Evolutionary conservation across 2,113 vertebrate genomes (phyloP).

Genomic region (Anhinga rufa): DNA sequence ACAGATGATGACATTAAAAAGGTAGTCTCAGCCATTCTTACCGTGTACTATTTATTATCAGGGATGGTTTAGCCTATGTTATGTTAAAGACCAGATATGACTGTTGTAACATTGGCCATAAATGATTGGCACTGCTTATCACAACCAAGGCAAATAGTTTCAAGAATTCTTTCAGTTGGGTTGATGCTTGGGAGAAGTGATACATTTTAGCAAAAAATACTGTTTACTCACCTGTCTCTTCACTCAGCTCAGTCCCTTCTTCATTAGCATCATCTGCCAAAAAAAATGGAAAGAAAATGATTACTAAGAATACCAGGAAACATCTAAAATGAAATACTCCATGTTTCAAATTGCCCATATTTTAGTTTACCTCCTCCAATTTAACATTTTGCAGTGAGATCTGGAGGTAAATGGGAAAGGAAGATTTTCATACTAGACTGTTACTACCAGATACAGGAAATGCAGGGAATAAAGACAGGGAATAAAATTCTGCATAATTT

Average conservation of each 20-base stretch:
- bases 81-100: not conserved
- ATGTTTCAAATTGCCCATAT: not conserved
- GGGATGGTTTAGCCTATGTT: not conserved
- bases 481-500: not conserved
- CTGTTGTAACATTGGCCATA: not conserved
- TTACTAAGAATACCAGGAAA: not conserved
- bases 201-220: not conserved
- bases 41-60: not conserved
- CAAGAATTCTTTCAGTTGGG: not conserved
- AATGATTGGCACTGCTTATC: not conserved
- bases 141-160: not conserved
- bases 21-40: not conserved
- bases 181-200: not conserved
- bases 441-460: not conserved
- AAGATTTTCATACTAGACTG: not conserved
- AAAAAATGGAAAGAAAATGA: not conserved
- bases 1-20: not conserved
- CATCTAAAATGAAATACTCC: not conserved
- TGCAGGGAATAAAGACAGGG: not conserved
- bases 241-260: conserved; percentile 57
- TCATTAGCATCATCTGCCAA: conserved; percentile 61
- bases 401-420: not conserved
- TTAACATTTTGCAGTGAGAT: not conserved
- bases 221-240: conserved; percentile 66
- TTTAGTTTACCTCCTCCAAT: not conserved